Evolutionary conservation across 2,113 vertebrate genomes (phyloP), one percentile per base, ranked within the genome.

Genomic region (Paracanthobrama guichenoti): DNA sequence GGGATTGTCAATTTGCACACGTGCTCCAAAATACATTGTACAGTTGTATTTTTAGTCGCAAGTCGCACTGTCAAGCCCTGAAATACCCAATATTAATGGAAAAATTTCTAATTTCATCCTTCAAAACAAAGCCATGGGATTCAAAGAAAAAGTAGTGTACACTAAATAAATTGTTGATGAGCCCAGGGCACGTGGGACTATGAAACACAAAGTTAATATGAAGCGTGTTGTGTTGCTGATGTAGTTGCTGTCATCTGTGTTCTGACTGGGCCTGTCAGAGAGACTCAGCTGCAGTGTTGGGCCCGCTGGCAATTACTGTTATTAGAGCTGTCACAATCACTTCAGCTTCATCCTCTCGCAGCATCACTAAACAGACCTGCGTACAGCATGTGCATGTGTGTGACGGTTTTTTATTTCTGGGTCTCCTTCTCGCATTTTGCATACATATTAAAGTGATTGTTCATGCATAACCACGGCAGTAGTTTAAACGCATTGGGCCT

Each of bases 281-380:
- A 82, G 82, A 74, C 81, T 87, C 81, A 81, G 62, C 69, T 62
- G n/a, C 42, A 64, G 66, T 42, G 6, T 46, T 22, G 62, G 62
- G 24, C 71, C 75, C 76, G 71, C 60, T 55, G 79, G 84, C 88
- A 82, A 69, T 82, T 84, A 79, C 81, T 64, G 84, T 83, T 87
- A 87, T 86, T 86, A 87, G 71, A 80, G 46, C 84, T 83, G 84
- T 86, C 81, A 81, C 53, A 87, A 86, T 81, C 59, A 79, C 66
- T 86, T 84, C 44, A 28, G 67, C 66, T 77, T 77, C 55, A 71
- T 72, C 62, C 48, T 14, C 82, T 88, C 67, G 42, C 46, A 48
- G 13, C n/a, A 26, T 67, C 79, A 64, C 71, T 64, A 14, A 80
- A n/a, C 59, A 80, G 74, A 35, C 48, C 31, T 13, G 20, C n/a